Percentiles rank a stretch among this genome's conserved stretches.
Evolutionary conservation across 1,140 invertebrate genomes (phyloP).

Genomic region (Scaptodrosophila lebanonensis): DNA sequence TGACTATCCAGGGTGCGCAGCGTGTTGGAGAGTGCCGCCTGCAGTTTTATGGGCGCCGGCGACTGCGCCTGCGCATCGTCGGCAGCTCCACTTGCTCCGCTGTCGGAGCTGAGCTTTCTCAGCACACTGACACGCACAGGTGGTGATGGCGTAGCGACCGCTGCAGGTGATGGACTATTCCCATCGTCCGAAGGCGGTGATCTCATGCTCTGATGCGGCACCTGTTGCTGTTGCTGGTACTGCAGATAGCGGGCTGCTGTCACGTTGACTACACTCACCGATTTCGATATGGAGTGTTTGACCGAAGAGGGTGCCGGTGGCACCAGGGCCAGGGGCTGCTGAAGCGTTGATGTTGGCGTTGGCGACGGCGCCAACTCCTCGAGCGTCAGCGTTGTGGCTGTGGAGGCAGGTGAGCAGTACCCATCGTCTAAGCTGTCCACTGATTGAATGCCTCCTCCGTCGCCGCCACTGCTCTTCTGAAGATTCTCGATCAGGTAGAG

Average conservation of each 20-base stretch:
- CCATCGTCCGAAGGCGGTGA: conserved; percentile 30
- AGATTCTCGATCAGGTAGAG: conserved; percentile 82
- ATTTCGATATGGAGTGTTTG: conserved; percentile 78
- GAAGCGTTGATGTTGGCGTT: conserved; percentile 21
- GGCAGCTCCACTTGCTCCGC: conserved; percentile 1
- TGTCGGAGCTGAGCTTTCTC: conserved; percentile 23
- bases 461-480: conserved; percentile 56
- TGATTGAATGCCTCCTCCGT: conserved; percentile 12
- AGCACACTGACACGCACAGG: conserved; percentile 40
- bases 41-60: conserved; percentile 22
- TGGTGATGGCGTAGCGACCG: background rate
- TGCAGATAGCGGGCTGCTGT: conserved; percentile 65
- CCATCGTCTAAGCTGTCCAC: conserved; percentile 49
- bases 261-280: conserved; percentile 69
- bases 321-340: conserved; percentile 76
- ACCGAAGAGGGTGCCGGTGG: conserved; percentile 78
- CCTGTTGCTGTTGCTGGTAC: conserved; percentile 23
- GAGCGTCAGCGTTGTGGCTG: conserved; percentile 33
- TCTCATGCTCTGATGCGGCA: conserved; percentile 39
- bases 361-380: conserved; percentile 53
- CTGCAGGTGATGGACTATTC: conserved; percentile 16
- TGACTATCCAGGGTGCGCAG: conserved; percentile 47
- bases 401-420: conserved; percentile 43
- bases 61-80: background rate
- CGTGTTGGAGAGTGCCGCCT: conserved; percentile 42